Base-by-base conservation (phyloP, 2,888 invertebrate genomes). In the Tanytarsus gracilentus region DNA sequence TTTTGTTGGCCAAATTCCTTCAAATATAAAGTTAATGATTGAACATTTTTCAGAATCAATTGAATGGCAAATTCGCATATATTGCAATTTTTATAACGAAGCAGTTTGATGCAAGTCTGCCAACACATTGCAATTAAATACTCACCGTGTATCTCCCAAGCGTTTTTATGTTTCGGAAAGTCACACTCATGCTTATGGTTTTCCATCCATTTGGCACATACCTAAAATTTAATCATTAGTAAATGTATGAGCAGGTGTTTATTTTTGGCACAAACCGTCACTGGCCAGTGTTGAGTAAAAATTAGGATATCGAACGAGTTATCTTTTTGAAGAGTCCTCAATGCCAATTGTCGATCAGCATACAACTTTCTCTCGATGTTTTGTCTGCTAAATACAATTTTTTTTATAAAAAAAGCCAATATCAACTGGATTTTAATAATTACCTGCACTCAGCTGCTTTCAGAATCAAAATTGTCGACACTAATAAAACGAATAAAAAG, bases 1-100 rank as follows among this genome's bases (percentile, higher is more conserved):
- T 68, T 83, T 82, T 0, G 86, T 83, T 0, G 91, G 91, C 91
- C 91, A 91, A 36, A 90, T n/a, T n/a, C n/a, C n/a, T n/a, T n/a
- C n/a, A n/a, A n/a, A n/a, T n/a, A n/a, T n/a, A n/a, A n/a, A n/a
- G n/a, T n/a, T n/a, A n/a, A n/a, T n/a, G n/a, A n/a, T n/a, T n/a
- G n/a, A n/a, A n/a, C n/a, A n/a, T n/a, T n/a, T n/a, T n/a, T n/a
- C n/a, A n/a, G n/a, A n/a, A n/a, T n/a, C n/a, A n/a, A n/a, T n/a
- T n/a, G n/a, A n/a, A n/a, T n/a, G n/a, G n/a, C n/a, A n/a, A n/a
- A n/a, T n/a, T n/a, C n/a, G n/a, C n/a, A n/a, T n/a, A n/a, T n/a
- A n/a, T n/a, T n/a, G n/a, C n/a, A n/a, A n/a, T n/a, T n/a, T n/a
- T n/a, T n/a, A n/a, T n/a, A n/a, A n/a, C n/a, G n/a, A n/a, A n/a